Base-by-base conservation (phyloP, 2,113 vertebrate genomes). In the Barnardius zonarius region DNA sequence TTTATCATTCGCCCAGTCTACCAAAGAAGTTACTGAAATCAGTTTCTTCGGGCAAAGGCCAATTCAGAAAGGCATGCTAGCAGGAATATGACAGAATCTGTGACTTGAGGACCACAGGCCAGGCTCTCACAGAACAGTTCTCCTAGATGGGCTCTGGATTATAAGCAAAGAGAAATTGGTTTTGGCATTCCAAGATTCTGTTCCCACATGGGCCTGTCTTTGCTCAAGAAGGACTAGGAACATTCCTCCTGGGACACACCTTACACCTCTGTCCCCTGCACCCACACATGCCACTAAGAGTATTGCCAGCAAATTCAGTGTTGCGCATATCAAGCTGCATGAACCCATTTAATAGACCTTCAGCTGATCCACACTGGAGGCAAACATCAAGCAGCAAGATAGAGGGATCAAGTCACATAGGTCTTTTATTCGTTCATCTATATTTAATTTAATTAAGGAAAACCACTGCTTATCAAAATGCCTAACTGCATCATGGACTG, bases 401-500 rank as follows among this genome's bases (percentile, higher is more conserved):
- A 85, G 16, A 55, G 23, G 54, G 37, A 76, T 64, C 73, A 86
- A 73, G 33, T 48, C 66, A 84, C 55, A 48, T 0, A 59, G 9
- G n/a, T 31, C 68, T 94, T 76, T 49, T 37, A 54, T 63, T 25
- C 78, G n/a, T 30, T 88, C 23, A 61, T 64, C 43, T 73, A 8
- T 68, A 49, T 59, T 68, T 93, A 67, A 73, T 63, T 79, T 94
- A 73, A 80, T 1, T 4, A 39, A 66, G 16, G n/a, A 75, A 90
- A 84, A 90, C 59, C 8, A 44, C 54, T 54, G 25, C 20, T 67
- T 66, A 67, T 89, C 49, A 35, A 90, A 72, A 41, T 16, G 39
- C 1, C 0, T 39, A 89, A 39, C 35, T 46, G 3, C 39, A 52
- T 27, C 0, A 1, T 48, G 54, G 25, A 72, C 23, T 88, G 46